Conservation (phyloP, 2,888 invertebrate species). For the Tupiocoris notatus region DNA sequence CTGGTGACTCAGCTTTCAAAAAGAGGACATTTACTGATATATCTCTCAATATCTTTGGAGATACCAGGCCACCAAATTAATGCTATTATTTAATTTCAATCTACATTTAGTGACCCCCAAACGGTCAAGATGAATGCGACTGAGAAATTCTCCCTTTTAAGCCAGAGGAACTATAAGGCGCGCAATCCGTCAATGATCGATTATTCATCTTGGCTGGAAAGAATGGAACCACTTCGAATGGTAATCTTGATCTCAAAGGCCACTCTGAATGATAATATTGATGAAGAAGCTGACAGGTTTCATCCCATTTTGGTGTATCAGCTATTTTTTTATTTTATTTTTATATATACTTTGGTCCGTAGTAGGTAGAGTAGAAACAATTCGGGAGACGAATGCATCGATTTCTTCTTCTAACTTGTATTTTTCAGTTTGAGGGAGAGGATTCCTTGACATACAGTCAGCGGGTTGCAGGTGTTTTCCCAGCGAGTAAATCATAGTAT, state of each 20-base stretch:
- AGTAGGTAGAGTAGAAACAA: not conserved
- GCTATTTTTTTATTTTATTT: not conserved
- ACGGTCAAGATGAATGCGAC: not conserved
- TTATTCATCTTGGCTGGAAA: not conserved
- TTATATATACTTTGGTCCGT: not conserved
- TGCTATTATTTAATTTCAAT: not conserved
- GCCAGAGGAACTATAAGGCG: not conserved
- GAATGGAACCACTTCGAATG: not conserved
- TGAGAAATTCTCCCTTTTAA: not conserved
- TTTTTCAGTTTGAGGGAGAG: not conserved
- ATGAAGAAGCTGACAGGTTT: not conserved
- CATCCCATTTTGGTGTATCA: not conserved
- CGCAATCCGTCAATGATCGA: not conserved
- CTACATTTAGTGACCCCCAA: not conserved
- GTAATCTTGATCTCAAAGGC: not conserved
- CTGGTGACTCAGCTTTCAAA: not conserved
- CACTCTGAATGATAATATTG: not conserved
- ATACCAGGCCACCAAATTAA: slow-evolving; percentile 12
- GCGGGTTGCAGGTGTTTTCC: not conserved
- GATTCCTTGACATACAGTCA: not conserved
- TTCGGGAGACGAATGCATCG: not conserved
- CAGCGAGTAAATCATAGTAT: not conserved
- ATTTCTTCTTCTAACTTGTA: not conserved
- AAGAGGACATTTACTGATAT: not conserved
- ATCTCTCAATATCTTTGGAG: not conserved